These are phyloP conservation scores for Dreissena rostriformis DNA, from an alignment of 1,140 invertebrate species.

Conservation along the genomic window DNA sequence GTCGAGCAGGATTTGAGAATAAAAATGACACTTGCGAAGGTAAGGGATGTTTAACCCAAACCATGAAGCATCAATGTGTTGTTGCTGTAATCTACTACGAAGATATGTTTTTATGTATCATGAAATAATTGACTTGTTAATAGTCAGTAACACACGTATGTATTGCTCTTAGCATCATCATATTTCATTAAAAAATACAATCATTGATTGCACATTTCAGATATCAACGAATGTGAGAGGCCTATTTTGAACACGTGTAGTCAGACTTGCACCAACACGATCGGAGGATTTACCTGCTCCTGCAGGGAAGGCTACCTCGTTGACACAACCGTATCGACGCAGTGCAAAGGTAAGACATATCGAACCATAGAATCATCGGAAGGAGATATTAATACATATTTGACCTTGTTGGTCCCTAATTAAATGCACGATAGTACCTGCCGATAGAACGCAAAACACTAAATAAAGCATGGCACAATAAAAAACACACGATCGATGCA, in stretches of 20 bases:
- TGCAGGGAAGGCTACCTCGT: constrained; percentile 44
- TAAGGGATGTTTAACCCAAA: constrained; percentile 1
- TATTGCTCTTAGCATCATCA: too few species aligned
- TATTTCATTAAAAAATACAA: too few species aligned
- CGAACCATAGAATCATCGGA: too few species aligned
- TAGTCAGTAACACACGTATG: too few species aligned
- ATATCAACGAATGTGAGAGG: constrained; percentile 40
- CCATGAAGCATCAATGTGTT: neutral
- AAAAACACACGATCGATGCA: neutral
- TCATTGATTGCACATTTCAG: neutral
- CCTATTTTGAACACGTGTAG: constrained; percentile 7
- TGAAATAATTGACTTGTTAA: too few species aligned
- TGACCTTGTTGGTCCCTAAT: neutral
- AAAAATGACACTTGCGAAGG: constrained; percentile 18
- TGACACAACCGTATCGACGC: neutral
- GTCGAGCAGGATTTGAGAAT: constrained; percentile 35
- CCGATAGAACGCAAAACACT: neutral
- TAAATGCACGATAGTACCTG: neutral
- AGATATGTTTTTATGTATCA: neutral
- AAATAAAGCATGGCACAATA: too few species aligned
- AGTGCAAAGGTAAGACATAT: neutral
- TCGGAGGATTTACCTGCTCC: constrained; percentile 54
- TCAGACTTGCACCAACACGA: constrained; percentile 55
- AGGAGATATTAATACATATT: neutral
- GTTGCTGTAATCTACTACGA: neutral